phyloP scores from a whole-genome alignment of 2,113 vertebrate genomes.

The Morone chrysops region DNA sequence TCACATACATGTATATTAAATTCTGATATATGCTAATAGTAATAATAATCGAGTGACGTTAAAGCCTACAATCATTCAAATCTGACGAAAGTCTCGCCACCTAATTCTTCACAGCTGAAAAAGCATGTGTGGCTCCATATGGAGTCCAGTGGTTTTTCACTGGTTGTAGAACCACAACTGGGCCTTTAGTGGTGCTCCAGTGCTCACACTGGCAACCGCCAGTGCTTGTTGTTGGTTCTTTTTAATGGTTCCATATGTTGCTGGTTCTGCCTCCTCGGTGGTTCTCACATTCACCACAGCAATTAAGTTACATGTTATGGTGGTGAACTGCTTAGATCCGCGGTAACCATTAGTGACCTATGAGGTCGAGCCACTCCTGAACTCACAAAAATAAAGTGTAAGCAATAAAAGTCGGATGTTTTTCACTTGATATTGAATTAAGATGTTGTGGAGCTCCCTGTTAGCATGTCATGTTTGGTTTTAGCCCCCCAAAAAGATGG shows the following conservation, averaged over 20 bases:
- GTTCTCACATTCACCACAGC: conserved; percentile 71
- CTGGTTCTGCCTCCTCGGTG: conserved; percentile 66
- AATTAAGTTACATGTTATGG: conserved; percentile 59
- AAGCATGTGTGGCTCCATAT: conserved; percentile 48
- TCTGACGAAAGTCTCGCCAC: background rate
- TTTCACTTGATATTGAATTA: background rate
- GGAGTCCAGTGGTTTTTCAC: conserved; percentile 58
- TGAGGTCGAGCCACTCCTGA: conserved; percentile 8
- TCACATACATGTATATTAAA: background rate
- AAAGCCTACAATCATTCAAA: background rate
- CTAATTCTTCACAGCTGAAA: conserved; percentile 37
- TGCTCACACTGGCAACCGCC: conserved; percentile 39
- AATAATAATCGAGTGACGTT: too few species aligned
- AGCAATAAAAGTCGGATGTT: conserved; percentile 10
- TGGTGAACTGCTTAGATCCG: conserved; percentile 48
- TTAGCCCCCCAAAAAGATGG: background rate
- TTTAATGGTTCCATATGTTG: conserved; percentile 52
- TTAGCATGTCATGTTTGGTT: background rate
- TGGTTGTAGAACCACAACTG: conserved; percentile 69
- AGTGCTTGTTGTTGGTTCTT: conserved; percentile 18
- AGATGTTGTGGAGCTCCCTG: background rate
- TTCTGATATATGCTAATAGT: background rate
- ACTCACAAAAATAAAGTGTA: background rate
- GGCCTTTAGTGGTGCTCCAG: conserved; percentile 58
- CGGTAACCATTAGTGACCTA: conserved; percentile 53